Evolutionary conservation across 2,888 invertebrate genomes (phyloP).

Genomic region (Mesorhabditis spiculigera): DNA sequence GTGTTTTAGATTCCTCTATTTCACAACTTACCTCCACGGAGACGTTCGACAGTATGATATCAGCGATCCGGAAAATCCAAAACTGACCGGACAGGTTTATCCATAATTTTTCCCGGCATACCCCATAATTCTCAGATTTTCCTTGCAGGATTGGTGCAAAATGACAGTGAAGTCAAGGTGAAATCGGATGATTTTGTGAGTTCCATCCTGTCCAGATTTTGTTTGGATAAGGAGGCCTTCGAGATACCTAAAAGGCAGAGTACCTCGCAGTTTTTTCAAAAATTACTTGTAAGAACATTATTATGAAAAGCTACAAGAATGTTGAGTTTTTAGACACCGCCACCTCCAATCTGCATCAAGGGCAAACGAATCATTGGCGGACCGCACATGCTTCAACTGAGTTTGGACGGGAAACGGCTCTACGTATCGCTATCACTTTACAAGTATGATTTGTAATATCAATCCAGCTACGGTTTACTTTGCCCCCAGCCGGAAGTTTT

Average conservation of each 20-base stretch:
- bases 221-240: too few species aligned
- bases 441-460: too few species aligned
- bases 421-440: slow-evolving; percentile 86
- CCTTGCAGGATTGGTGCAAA: slow-evolving; percentile 77
- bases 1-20: slow-evolving; percentile 76
- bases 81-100: slow-evolving; percentile 72
- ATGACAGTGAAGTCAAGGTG: slow-evolving; percentile 73
- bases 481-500: too few species aligned
- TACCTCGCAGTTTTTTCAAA: too few species aligned
- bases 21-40: slow-evolving; percentile 81
- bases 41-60: slow-evolving; percentile 94
- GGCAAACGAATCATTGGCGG: slow-evolving; percentile 77
- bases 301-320: too few species aligned
- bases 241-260: too few species aligned
- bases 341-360: slow-evolving; percentile 71
- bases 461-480: too few species aligned
- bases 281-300: too few species aligned
- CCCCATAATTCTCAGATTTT: slow-evolving; percentile 62
- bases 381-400: slow-evolving; percentile 94
- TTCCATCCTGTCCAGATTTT: too few species aligned
- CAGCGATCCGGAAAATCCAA: slow-evolving; percentile 75
- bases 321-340: slow-evolving; percentile 51
- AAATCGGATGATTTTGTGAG: too few species aligned
- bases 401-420: slow-evolving; percentile 85
- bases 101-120: slow-evolving; percentile 9